Base-by-base conservation (phyloP, 2,113 vertebrate genomes). In the Laticauda colubrina region DNA sequence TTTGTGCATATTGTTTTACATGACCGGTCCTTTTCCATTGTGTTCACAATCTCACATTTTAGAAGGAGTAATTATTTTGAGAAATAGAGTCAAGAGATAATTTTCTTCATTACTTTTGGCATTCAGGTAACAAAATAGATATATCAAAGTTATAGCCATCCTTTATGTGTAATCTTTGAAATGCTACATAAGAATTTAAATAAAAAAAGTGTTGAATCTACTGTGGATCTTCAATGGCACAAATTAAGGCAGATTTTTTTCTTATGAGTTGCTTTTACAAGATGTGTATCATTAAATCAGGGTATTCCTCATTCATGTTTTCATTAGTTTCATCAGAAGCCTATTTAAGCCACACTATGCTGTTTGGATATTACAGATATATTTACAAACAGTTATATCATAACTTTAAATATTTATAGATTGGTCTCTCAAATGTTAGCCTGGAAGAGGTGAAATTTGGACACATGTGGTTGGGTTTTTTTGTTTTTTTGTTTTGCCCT, bases 241-340 rank as follows among this genome's bases (percentile, higher is more conserved):
- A 86, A 69, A 94, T 48, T 15, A 81, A 55, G 14, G 15, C 18
- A 56, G 48, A 45, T 0, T 59, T 23, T 94, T 90, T 90, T 24
- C 48, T 57, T 43, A 20, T 21, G 29, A 87, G 89, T 87, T 69
- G 64, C 34, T 89, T 86, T 43, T 85, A 21, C 48, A 89, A 14
- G 53, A 81, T 93, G 91, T 94, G 48, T 21, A 87, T 88, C 87
- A 87, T 51, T 92, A 51, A 85, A 92, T 34, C 87, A 89, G 87
- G 43, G 90, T 87, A 43, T 64, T 34, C 56, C 55, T 55, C 56
- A 54, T 93, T 93, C 92, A 86, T 85, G 81, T 94, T 95, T 96
- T 92, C 56, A 69, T 87, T 89, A 0, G 26, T n/a, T 91, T 94
- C 91, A 29, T 89, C 94, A 95, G 69, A 94, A 5, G 15, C 34